A percentile compares a stretch with the other conserved stretches of the same genome.
Evolutionary conservation across 1,140 invertebrate species (phyloP).

Genomic region (Ylistrum balloti): DNA sequence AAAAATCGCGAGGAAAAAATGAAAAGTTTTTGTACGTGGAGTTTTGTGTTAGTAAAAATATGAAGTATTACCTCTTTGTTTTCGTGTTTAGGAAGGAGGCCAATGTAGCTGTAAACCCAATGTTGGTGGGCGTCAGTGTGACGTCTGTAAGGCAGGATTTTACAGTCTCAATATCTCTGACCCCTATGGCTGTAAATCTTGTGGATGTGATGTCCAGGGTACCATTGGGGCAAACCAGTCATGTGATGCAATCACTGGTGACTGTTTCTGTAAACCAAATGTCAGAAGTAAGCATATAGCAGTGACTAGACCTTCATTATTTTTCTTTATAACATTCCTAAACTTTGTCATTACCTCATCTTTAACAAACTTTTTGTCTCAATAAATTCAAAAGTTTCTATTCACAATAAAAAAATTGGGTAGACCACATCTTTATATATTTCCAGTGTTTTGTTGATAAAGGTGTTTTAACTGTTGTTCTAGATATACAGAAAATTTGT

Average conservation of each 20-base stretch:
- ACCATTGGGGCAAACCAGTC: constrained; percentile 84
- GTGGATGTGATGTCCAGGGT: constrained; percentile 77
- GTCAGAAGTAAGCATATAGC: constrained; percentile 85
- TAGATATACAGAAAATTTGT: too few relatives aligned
- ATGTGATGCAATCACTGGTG: constrained; percentile 75
- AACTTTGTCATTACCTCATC: too few relatives aligned
- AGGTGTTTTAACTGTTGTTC: too few relatives aligned
- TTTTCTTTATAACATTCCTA: too few relatives aligned
- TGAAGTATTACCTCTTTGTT: constrained; percentile 58
- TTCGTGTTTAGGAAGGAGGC: constrained; percentile 87
- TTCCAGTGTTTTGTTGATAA: too few relatives aligned
- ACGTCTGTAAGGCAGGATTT: constrained; percentile 93
- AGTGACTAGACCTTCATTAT: neutral
- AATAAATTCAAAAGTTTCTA: too few relatives aligned
- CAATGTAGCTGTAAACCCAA: constrained; percentile 97
- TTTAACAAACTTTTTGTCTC: too few relatives aligned
- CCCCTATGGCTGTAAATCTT: constrained; percentile 84
- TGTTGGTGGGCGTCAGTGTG: constrained; percentile 96
- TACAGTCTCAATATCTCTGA: constrained; percentile 96
- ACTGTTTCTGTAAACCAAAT: constrained; percentile 81
- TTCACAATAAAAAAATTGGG: too few relatives aligned
- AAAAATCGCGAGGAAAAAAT: too few relatives aligned
- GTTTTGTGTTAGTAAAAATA: neutral
- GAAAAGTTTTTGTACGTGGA: too few relatives aligned
- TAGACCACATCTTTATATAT: too few relatives aligned